Evolutionary conservation across 1,140 invertebrate species (phyloP).

Genomic region (Pinna nobilis): DNA sequence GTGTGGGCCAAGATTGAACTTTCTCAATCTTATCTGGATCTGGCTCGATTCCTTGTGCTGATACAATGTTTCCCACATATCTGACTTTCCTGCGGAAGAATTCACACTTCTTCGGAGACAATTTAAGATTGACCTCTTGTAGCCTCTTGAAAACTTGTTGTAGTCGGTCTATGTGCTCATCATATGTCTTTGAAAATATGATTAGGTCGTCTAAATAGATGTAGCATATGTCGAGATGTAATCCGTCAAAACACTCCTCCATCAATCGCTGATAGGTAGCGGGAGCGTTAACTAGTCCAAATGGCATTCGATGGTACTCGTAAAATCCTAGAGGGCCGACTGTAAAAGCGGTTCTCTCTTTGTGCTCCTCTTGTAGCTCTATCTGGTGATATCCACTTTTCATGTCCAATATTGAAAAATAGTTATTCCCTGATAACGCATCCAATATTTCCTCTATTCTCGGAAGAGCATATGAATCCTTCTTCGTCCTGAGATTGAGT

Average conservation of each 20-base stretch:
- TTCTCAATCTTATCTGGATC: conserved; percentile 3
- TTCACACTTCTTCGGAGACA: conserved; percentile 45
- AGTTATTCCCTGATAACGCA: conserved; percentile 61
- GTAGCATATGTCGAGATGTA: conserved; percentile 20
- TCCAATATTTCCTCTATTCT: conserved; percentile 74
- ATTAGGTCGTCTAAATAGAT: conserved; percentile 31
- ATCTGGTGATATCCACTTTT: conserved; percentile 60
- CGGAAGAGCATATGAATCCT: conserved; percentile 76
- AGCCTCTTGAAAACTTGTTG: conserved; percentile 29
- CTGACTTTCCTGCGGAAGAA: conserved; percentile 66
- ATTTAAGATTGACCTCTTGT: conserved; percentile 21
- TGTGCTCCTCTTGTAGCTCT: conserved; percentile 57
- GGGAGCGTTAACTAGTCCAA: conserved; percentile 33
- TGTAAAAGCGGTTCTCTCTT: conserved; percentile 63
- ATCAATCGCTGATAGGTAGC: conserved; percentile 56
- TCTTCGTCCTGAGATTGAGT: background rate
- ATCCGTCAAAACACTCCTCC: conserved; percentile 28
- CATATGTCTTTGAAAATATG: conserved; percentile 27
- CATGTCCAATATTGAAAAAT: conserved; percentile 74
- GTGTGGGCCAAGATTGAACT: background rate
- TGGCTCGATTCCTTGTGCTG: conserved; percentile 40
- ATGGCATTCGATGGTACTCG: conserved; percentile 38
- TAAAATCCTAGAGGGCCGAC: conserved; percentile 24
- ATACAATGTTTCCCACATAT: conserved; percentile 54
- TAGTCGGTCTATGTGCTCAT: conserved; percentile 30